Evolutionary conservation across 1,140 invertebrate species (phyloP), one percentile per base, ranked within the genome.

Genomic region (Spodoptera litura): DNA sequence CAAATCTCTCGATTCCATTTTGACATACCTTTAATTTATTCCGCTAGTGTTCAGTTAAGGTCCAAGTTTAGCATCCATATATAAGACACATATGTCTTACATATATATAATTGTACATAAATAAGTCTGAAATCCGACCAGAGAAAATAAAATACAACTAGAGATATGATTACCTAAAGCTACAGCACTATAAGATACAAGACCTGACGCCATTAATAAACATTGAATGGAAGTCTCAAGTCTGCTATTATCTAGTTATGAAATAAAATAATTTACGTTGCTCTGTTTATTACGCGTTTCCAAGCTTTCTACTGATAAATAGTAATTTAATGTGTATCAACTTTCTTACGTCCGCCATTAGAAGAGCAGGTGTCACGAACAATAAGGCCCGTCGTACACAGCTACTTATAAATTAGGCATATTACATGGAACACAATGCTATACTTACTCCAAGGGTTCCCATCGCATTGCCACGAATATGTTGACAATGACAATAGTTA

Each of bases 341-440:
- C 78, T 80, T 80, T 80, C 78, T 61, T 76, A 58, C 53, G 55
- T 56, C 55, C 55, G 51, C 64, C 62, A 64, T 64, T 51, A 52
- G 35, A 61, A 61, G 59, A 35, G 49, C 59, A 59, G 58, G 73
- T 75, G 59, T 64, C 35, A 13, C 56, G 51, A 52, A 62, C 49
- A 52, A 64, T 56, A 62, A 70, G 49, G 20, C 20, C 44, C 49
- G 58, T 49, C 38, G 56, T 59, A 62, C 56, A 51, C 70, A 31
- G 44, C 56, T 62, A 62, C 56, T 71, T 80, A 73, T 77, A 79
- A 83, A 83, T 83, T 82, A 81, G 81, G 79, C 72, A 44, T 58
- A 81, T 80, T 71, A 80, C 75, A 13, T 55, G 38, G 56, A 53
- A 79, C 61, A 86, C 85, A 86, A 86, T 86, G 72, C 76, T 27